Evolutionary conservation across 2,888 invertebrate species (phyloP), one percentile per base, ranked within the genome.

Genomic region (Lasioglossum villosulum): DNA sequence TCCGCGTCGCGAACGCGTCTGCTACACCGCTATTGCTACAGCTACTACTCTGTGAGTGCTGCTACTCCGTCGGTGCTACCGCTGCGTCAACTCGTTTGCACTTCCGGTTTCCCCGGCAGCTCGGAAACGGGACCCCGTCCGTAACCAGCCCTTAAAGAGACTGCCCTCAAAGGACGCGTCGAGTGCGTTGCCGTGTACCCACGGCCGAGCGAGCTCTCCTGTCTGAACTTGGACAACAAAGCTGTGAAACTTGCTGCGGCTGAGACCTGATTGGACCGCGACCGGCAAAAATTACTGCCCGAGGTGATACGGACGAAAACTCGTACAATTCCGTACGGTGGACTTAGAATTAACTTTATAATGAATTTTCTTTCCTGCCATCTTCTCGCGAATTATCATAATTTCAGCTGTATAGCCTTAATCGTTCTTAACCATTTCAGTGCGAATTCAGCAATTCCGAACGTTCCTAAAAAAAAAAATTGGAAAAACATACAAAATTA

Each of bases 71-170:
- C 52, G 52, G 23, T 8, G 34, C 34, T 34, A 34, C 52, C 27
- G 48, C 52, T 45, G 39, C 75, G 84, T 76, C 79, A 73, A 78
- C 75, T 76, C 71, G 48, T 37, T 66, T 66, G 77, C 78, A 83
- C 82, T 71, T 80, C 80, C 82, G 82, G 74, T 77, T 73, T 48
- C 66, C 78, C 75, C 72, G 52, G 37, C 66, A 71, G 66, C 63
- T 82, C 84, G 90, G 88, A 90, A 90, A 84, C 86, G 86, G 86
- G 85, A 34, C 37, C 23, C 72, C 2, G 84, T 90, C 89, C 88
- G 86, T 86, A 76, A 52, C 52, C 75, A 80, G 80, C 75, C 79
- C 80, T 83, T 74, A 77, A 72, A 87, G 88, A 85, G 85, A 76
- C 82, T 77, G 30, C 42, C 14, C 87, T 85, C 87, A 83, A 87